Percentiles rank a stretch among this genome's conserved stretches.
Conservation (phyloP, 2,797 vertebrate species). For the Hypotaenidia okinawae region DNA sequence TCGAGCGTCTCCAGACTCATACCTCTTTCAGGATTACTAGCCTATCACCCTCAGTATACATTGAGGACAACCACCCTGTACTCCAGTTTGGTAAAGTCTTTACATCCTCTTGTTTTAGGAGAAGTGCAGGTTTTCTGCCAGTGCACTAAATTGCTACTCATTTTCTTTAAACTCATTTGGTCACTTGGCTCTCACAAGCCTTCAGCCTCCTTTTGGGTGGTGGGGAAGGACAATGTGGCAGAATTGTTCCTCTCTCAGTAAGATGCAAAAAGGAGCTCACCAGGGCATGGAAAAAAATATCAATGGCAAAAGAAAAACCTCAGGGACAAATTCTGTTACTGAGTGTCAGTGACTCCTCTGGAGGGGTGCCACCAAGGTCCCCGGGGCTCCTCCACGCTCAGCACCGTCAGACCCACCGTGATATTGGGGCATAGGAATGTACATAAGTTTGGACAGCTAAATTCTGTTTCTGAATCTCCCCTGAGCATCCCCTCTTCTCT, state of each 20-base stretch:
- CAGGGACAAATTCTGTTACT: accelerated
- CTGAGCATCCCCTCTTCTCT: neutral
- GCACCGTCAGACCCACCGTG: neutral
- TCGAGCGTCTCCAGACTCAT: neutral
- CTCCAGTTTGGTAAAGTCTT: neutral
- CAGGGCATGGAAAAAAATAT: neutral
- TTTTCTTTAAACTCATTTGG: neutral
- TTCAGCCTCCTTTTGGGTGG: neutral
- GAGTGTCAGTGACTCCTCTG: neutral
- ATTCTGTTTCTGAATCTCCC: neutral
- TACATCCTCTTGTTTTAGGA: neutral
- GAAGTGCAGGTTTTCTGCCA: neutral
- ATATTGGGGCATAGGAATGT: neutral
- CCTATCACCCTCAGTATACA: neutral
- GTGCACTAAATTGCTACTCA: neutral
- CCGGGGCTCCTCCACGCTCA: neutral
- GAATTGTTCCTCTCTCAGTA: neutral
- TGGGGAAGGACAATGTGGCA: neutral
- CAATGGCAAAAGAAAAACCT: neutral
- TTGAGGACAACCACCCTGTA: neutral
- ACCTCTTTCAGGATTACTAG: neutral
- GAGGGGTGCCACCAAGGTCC: neutral
- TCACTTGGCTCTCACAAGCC: neutral
- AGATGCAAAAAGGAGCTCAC: neutral
- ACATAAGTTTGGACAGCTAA: neutral